Conservation (phyloP, 1,140 invertebrate genomes). For the Ruditapes philippinarum region DNA sequence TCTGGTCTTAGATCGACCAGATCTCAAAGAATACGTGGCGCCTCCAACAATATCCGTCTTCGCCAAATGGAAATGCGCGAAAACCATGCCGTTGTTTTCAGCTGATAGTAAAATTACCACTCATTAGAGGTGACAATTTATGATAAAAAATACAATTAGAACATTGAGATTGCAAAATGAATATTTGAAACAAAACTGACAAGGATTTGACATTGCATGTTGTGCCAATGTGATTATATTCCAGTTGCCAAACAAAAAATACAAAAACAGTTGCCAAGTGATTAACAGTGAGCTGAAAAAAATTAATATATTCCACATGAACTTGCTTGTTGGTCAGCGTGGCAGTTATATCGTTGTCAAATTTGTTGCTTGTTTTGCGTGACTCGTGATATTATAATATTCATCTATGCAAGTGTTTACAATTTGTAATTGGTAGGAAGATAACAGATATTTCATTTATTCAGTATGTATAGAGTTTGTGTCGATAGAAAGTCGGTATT, state of each 20-base stretch:
- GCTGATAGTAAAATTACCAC: conserved; percentile 67
- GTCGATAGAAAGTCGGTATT: too few relatives aligned
- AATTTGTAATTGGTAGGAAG: too few relatives aligned
- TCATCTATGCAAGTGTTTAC: background rate
- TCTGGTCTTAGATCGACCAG: conserved; percentile 73
- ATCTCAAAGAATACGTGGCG: conserved; percentile 77
- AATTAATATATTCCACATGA: background rate
- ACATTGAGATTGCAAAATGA: too few relatives aligned
- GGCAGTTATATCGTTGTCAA: background rate
- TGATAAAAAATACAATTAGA: background rate
- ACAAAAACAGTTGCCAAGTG: background rate
- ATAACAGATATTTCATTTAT: too few relatives aligned
- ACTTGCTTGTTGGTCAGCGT: background rate
- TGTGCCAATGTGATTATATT: background rate
- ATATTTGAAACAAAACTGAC: background rate
- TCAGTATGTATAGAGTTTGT: too few relatives aligned
- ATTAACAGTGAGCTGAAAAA: background rate
- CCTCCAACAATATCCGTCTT: conserved; percentile 76
- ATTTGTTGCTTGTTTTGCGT: background rate
- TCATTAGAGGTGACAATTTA: background rate
- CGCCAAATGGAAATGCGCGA: conserved; percentile 80
- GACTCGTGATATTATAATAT: background rate
- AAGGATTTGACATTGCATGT: background rate
- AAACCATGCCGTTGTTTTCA: conserved; percentile 79
- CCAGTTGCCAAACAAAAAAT: background rate